Percentiles rank a stretch among this genome's conserved stretches.
Conservation (phyloP, 2,113 vertebrate genomes). For the Entelurus aequoreus region DNA sequence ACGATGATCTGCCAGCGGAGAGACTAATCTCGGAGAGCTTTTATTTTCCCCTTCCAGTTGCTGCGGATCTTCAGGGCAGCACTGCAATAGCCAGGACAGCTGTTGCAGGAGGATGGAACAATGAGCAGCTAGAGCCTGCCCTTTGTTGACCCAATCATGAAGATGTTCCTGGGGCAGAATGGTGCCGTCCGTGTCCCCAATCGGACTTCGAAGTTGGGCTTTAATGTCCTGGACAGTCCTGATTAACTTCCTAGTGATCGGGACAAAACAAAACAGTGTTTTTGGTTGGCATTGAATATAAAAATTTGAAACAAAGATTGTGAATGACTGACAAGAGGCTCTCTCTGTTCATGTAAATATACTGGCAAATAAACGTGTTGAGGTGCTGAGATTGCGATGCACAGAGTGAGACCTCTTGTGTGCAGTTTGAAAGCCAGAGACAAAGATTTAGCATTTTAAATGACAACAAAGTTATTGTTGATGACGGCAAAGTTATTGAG, state of each 20-base stretch:
- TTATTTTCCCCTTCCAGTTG: conserved; percentile 42
- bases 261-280: background rate
- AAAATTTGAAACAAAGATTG: too few relatives aligned
- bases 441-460: too few relatives aligned
- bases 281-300: background rate
- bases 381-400: too few relatives aligned
- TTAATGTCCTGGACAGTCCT: conserved; percentile 73
- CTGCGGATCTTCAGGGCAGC: conserved; percentile 77
- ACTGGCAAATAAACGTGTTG: too few relatives aligned
- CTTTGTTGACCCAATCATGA: conserved; percentile 72
- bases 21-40: conserved; percentile 68
- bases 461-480: too few relatives aligned
- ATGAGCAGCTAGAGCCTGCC: conserved; percentile 77
- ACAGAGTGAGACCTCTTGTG: too few relatives aligned
- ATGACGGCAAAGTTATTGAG: too few relatives aligned
- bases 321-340: too few relatives aligned
- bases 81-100: conserved; percentile 81
- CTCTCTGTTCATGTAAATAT: too few relatives aligned
- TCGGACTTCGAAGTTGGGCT: conserved; percentile 36
- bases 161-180: conserved; percentile 83
- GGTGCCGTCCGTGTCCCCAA: conserved; percentile 53
- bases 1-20: conserved; percentile 73
- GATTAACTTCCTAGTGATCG: conserved; percentile 73
- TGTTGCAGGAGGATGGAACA: conserved; percentile 79
- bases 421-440: too few relatives aligned